These are phyloP conservation scores for Sorex araneus DNA, from an alignment of 2,113 vertebrate species.

Conservation along the genomic window DNA sequence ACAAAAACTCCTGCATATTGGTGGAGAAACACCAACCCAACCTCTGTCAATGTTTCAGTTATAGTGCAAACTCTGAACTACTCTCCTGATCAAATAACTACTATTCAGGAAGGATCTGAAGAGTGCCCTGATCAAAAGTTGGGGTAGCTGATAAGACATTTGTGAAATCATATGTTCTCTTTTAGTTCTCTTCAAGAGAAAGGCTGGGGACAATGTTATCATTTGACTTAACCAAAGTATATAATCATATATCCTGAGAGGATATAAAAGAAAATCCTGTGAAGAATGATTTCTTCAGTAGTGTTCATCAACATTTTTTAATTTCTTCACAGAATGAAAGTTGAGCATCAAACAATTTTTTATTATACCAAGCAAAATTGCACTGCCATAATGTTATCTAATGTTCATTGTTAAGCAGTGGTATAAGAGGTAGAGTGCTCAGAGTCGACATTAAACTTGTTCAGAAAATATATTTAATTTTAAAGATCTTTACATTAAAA, in stretches of 20 bases:
- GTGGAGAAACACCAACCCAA: neutral
- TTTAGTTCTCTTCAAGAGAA: constrained; percentile 47
- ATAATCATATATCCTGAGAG: neutral
- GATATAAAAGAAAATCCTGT: constrained; percentile 17
- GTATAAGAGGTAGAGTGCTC: constrained; percentile 3
- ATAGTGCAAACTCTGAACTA: too few species aligned
- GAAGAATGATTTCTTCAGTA: constrained; percentile 29
- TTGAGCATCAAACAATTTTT: neutral
- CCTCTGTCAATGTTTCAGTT: too few species aligned
- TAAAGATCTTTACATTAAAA: constrained; percentile 55
- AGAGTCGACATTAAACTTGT: neutral
- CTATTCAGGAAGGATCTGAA: neutral
- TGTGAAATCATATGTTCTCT: constrained; percentile 54
- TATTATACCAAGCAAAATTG: constrained; percentile 6
- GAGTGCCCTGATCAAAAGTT: neutral
- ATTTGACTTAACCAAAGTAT: constrained; percentile 54
- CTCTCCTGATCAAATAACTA: too few species aligned
- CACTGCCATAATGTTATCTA: neutral
- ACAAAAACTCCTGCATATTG: constrained; percentile 3
- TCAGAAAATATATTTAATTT: constrained; percentile 50
- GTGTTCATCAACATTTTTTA: neutral
- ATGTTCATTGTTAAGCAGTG: constrained; percentile 34
- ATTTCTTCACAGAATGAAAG: constrained; percentile 22
- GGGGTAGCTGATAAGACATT: constrained; percentile 12
- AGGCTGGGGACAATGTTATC: neutral